Base-by-base conservation (phyloP, 2,797 vertebrate species). In the Melanotaenia pygmaea region DNA sequence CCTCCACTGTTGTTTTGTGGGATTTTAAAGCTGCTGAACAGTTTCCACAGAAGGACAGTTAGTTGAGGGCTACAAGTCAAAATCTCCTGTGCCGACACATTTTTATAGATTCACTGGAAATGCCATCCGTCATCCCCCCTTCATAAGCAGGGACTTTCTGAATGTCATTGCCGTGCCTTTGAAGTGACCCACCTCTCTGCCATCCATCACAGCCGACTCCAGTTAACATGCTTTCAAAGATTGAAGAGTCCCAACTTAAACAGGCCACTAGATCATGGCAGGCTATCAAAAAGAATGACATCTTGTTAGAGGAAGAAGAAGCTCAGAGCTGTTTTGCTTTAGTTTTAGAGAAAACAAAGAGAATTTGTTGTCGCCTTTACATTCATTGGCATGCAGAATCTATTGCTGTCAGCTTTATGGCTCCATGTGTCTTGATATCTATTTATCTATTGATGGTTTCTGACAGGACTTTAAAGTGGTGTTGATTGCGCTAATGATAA, bases 401-500 rank as follows among this genome's bases (percentile, higher is more conserved):
- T 43, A 37, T 59, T 28, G 74, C 77, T 77, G 70, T 71, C 79
- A 74, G 75, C 67, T 78, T 81, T 75, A 74, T 28, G 38, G 72
- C 51, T 51, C 38, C 62, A 67, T 83, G 66, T 62, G 83, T 90
- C 83, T 86, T 77, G 59, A 66, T 76, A 76, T 77, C 65, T 62
- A 81, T 89, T 87, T 89, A 32, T 65, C 50, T 30, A 80, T 37
- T 84, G 86, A 86, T 80, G 74, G 70, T 88, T 70, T 84, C 80
- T 74, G 80, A 89, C 82, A 86, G 78, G 64, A 70, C 70, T 86
- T 82, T 84, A 86, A 81, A 90, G 80, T 76, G 84, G 76, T 78
- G 83, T 80, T 91, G 91, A 92, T 92, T 72, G 82, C 73, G 74
- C 89, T 90, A 86, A 90, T 91, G 85, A 91, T 81, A 82, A 91